Percentiles rank a stretch among this genome's conserved stretches.
Evolutionary conservation across 2,888 invertebrate species (phyloP).

Genomic region (Perizoma affinitatum): DNA sequence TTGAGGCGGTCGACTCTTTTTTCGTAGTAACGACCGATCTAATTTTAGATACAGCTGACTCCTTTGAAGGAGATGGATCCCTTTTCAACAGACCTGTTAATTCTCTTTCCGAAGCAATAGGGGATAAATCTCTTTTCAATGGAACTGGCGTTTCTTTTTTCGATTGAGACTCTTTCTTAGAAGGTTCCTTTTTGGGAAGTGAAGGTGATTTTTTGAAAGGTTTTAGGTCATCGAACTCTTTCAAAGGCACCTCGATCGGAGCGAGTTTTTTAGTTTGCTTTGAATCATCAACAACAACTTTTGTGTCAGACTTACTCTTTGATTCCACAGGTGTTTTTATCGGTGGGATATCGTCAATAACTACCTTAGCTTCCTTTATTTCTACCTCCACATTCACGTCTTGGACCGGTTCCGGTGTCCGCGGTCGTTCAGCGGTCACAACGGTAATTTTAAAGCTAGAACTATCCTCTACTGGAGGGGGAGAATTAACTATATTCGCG

Average conservation of each 20-base stretch:
- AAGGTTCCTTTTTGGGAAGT: conserved; percentile 13
- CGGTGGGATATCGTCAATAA: conserved; percentile 26
- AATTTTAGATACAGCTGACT: conserved; percentile 7
- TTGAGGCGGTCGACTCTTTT: conserved; percentile 8
- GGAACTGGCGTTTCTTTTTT: conserved; percentile 16
- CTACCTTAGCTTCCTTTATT: conserved; percentile 15
- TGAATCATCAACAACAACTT: conserved; percentile 11
- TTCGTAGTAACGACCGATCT: conserved; percentile 2
- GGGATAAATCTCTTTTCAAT: conserved; percentile 6
- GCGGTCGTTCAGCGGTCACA: conserved; percentile 1
- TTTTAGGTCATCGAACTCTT: conserved; percentile 22
- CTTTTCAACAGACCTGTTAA: conserved; percentile 3
- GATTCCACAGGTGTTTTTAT: conserved; percentile 12
- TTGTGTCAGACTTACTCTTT: conserved; percentile 9
- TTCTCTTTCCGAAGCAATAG: conserved; percentile 14
- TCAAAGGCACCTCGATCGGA: conserved; percentile 10
- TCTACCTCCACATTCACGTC: conserved; percentile 10
- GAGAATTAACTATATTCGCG: conserved; percentile 65
- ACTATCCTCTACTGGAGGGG: conserved; percentile 68
- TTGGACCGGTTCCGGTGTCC: conserved; percentile 10
- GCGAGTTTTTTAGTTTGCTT: conserved; percentile 8
- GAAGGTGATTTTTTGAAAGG: conserved; percentile 20
- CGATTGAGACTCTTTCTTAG: conserved; percentile 15
- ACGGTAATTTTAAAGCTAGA: conserved; percentile 46
- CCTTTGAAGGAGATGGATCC: conserved; percentile 14